phyloP scores from a whole-genome alignment of 1,140 invertebrate genomes.

The Drosophila sulfurigaster region DNA sequence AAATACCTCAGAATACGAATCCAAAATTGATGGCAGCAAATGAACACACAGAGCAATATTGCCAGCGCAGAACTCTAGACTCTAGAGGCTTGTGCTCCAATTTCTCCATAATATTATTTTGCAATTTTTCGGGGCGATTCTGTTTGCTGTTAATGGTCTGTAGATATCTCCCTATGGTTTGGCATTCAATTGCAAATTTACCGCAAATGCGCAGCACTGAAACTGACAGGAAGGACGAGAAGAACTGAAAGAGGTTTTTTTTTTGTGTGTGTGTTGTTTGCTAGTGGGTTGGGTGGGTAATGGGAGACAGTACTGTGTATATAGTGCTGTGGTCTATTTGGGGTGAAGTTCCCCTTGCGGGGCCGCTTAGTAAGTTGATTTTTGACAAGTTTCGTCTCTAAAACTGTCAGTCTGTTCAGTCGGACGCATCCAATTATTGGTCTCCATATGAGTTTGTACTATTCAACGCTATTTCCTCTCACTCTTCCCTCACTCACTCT shows the following conservation, averaged over 20 bases:
- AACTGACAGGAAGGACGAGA: background rate
- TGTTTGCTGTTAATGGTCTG: constrained; percentile 11
- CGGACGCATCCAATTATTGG: constrained; percentile 61
- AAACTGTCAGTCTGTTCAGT: constrained; percentile 29
- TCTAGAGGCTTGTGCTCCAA: constrained; percentile 8
- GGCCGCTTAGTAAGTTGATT: constrained; percentile 43
- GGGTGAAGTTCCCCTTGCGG: background rate
- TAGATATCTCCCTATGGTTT: constrained; percentile 16
- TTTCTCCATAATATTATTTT: constrained; percentile 26
- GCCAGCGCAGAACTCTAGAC: background rate
- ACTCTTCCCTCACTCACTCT: background rate
- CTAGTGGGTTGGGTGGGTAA: too few species aligned
- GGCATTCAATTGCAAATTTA: constrained; percentile 26
- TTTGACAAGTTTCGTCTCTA: constrained; percentile 52
- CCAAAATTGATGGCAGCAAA: background rate
- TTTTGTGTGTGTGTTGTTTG: too few species aligned
- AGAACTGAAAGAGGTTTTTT: background rate
- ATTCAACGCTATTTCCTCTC: background rate
- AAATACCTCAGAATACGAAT: background rate
- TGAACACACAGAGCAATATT: background rate
- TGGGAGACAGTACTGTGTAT: too few species aligned
- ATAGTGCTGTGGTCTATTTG: background rate
- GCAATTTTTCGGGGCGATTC: background rate
- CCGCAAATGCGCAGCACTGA: constrained; percentile 17
- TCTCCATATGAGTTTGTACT: constrained; percentile 41